Conservation (phyloP, 2,797 vertebrate genomes). For the Microchirus variegatus region DNA sequence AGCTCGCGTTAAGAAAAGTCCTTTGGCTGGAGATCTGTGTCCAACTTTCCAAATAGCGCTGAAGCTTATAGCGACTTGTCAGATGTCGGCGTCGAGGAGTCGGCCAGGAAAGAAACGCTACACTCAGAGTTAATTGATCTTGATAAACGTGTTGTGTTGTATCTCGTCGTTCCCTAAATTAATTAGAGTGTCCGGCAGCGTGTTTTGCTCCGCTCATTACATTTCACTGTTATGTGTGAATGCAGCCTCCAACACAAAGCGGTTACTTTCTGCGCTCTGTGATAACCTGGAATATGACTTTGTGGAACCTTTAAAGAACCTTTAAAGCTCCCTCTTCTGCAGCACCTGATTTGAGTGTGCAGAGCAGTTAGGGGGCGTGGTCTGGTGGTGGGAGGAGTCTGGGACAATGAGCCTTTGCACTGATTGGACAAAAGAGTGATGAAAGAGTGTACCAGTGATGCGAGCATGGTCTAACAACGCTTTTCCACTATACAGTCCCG, state of each 20-base stretch:
- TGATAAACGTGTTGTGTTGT: not conserved
- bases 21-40: slow-evolving; percentile 28
- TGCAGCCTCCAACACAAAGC: slow-evolving; percentile 6
- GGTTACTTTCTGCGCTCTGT: not conserved
- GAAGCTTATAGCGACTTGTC: slow-evolving; percentile 24
- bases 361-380: too few relatives aligned
- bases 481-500: too few relatives aligned
- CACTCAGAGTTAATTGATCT: slow-evolving; percentile 49
- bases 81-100: slow-evolving; percentile 29
- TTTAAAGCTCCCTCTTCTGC: too few relatives aligned
- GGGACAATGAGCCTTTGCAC: too few relatives aligned
- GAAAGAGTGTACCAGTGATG: too few relatives aligned
- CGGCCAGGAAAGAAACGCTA: slow-evolving; percentile 46
- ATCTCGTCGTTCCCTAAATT: slow-evolving; percentile 10
- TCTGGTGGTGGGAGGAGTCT: too few relatives aligned
- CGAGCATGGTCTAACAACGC: too few relatives aligned
- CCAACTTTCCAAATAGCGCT: slow-evolving; percentile 36
- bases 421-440: too few relatives aligned
- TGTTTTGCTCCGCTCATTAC: not conserved
- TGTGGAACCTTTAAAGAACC: not conserved
- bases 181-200: slow-evolving; percentile 14
- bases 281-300: not conserved
- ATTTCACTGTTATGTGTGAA: slow-evolving; percentile 16
- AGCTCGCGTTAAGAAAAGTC: slow-evolving; percentile 33
- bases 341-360: too few relatives aligned